Base-by-base conservation (phyloP, 2,888 invertebrate species). In the Cheiracanthium punctorium region DNA sequence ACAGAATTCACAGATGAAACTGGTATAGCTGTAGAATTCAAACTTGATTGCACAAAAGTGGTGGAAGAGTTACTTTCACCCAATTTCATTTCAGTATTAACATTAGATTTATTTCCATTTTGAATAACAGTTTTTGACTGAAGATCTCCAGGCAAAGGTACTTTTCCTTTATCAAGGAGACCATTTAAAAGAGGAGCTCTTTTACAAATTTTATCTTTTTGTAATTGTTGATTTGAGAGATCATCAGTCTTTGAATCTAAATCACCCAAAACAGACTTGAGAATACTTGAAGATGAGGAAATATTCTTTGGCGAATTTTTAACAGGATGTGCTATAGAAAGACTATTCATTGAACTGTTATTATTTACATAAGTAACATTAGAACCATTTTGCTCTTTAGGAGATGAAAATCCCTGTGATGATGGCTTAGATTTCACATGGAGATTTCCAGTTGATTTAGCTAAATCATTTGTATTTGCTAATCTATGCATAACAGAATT, bases 121-220 rank as follows among this genome's bases (percentile, higher is more conserved):
- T 88, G 88, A 24, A 84, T 17, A n/a, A 75, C 29, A 12, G 41
- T 67, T 29, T 32, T 37, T 76, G 69, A 29, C 52, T 74, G 79
- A 2, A 70, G 17, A 29, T 82, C 82, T 28, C 17, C 70, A 8
- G 75, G n/a, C 12, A 79, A 24, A 33, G 82, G 76, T 20, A 89
- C 65, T 84, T 89, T 90, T 28, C 89, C 89, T 82, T 89, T 89
- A 77, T 89, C 90, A 65, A 90, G 73, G 29, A 90, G 82, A 41
- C 89, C 90, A 76, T 90, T 90, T 75, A 90, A 85, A 71, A 90
- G 85, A 28, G 90, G 90, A n/a, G 90, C 89, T 71, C 87, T 88
- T 76, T 90, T 90, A 20, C 80, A 82, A 7, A 88, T 69, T 85
- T 85, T 85, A n/a, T 88, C 87, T 72, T 72, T 80, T 28, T 75